Base-by-base conservation (phyloP, 2,797 vertebrate genomes). In the Lindbergichthys nudifrons region DNA sequence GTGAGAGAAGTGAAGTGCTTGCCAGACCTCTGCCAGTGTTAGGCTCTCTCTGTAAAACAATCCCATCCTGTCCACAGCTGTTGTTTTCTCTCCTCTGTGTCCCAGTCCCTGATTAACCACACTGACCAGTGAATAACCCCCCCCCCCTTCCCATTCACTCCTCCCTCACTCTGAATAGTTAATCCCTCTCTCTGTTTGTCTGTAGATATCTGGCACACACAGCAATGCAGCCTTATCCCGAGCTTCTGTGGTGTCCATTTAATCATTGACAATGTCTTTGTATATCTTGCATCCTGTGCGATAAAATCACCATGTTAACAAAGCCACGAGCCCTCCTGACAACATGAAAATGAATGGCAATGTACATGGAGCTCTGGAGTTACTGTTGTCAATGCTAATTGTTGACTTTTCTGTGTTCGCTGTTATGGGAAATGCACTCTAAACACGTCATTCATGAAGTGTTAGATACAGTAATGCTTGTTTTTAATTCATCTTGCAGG, bases 251-350 rank as follows among this genome's bases (percentile, higher is more conserved):
- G 53, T 54, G 81, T 77, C 69, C 76, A 79, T 92, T 88, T 86
- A 91, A 88, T 92, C 83, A 87, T 85, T 89, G 79, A 90, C 89
- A 81, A 80, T 87, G 84, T 92, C 87, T 88, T 87, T 91, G 88
- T 89, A 74, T 78, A 65, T 84, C 71, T 69, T 56, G 69, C 79
- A 87, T 91, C 88, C 88, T 86, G 74, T 70, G 66, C 23, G 83
- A 90, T 91, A 85, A 85, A 84, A 90, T 85, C 88, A 79, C 65
- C 69, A 58, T 71, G 82, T 66, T 82, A 64, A 83, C 89, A 75
- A 83, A 86, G 75, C 70, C 79, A 62, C 12, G 80, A 66, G 80
- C 74, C 42, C 58, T 69, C 69, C 70, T 52, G 74, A 69, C 84
- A 47, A 77, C 79, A 81, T 81, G 69, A 73, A 76, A 80, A 81